Evolutionary conservation across 1,140 invertebrate species (phyloP).

Genomic region (Platyura marginata): DNA sequence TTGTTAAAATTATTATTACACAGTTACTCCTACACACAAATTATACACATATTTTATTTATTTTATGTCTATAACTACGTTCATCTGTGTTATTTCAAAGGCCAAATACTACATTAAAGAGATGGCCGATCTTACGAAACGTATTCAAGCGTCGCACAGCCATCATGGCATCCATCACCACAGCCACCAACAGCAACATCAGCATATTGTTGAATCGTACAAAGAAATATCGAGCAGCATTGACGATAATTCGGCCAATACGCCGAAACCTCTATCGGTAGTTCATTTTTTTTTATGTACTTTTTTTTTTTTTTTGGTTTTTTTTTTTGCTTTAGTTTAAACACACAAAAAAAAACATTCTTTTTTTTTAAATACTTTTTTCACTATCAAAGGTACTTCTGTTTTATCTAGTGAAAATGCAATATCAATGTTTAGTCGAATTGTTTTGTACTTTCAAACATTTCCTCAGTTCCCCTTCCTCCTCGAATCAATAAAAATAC

Average conservation of each 20-base stretch:
- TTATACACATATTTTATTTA: background rate
- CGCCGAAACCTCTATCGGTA: conserved; percentile 2
- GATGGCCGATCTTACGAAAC: conserved; percentile 18
- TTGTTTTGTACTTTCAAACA: no score
- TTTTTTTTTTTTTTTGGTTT: no score
- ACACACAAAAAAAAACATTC: no score
- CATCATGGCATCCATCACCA: conserved; percentile 9
- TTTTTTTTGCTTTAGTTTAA: no score
- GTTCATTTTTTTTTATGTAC: background rate
- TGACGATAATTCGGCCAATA: background rate
- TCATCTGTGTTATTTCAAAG: conserved; percentile 5
- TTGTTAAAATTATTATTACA: background rate
- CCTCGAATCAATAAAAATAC: no score
- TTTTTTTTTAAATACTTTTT: no score
- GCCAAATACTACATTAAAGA: conserved; percentile 19
- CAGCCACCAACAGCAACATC: conserved; percentile 3
- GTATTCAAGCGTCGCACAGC: conserved; percentile 10
- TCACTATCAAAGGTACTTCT: no score
- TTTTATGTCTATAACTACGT: background rate
- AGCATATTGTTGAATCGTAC: background rate
- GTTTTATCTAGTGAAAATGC: no score
- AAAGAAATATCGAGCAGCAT: background rate
- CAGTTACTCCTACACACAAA: background rate
- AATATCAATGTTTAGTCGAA: no score
- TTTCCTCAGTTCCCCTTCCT: no score